Evolutionary conservation across 2,113 vertebrate species (phyloP), one percentile per base, ranked within the genome.

Genomic region (Salvator merianae): DNA sequence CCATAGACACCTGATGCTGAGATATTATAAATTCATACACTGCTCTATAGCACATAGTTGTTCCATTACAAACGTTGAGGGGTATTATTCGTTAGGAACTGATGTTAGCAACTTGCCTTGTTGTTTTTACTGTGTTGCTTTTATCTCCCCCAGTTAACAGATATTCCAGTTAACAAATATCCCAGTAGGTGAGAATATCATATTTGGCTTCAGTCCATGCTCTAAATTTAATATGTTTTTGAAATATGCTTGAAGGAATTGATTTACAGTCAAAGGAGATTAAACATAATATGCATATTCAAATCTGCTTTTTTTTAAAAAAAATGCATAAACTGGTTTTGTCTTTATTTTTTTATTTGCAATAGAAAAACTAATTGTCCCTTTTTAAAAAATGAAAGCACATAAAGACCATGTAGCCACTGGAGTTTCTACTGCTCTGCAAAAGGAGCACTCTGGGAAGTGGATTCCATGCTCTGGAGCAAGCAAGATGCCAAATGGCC

Each of bases 141-240:
- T 93, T 93, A 93, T 93, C 90, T 93, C 87, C 87, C 30, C 84
- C 88, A 91, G 83, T 90, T 87, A 86, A 87, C 86, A 91, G 91
- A 91, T 88, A 91, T 91, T 79, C 71, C 88, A 92, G 83, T 90
- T 87, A 86, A 87, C 86, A 91, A 91, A 91, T 88, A 91, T 91
- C 77, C 71, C 88, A 92, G 83, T n/a, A n/a, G n/a, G 83, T 71
- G 87, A 91, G 90, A 90, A 86, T 78, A 82, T 36, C 13, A 47
- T 9, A 79, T 80, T 86, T 80, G 83, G 86, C 77, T 88, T 87
- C 70, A 77, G 40, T 79, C n/a, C 53, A 85, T 30, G 72, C 84
- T 72, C 87, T 59, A 20, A 59, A 20, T 59, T 59, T 20, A 59
- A 91, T 82, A 84, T 83, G 80, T 80, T 91, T 81, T 43, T 4